These are phyloP conservation scores for Lerema accius DNA, from an alignment of 1,140 invertebrate species.

Conservation along the genomic window DNA sequence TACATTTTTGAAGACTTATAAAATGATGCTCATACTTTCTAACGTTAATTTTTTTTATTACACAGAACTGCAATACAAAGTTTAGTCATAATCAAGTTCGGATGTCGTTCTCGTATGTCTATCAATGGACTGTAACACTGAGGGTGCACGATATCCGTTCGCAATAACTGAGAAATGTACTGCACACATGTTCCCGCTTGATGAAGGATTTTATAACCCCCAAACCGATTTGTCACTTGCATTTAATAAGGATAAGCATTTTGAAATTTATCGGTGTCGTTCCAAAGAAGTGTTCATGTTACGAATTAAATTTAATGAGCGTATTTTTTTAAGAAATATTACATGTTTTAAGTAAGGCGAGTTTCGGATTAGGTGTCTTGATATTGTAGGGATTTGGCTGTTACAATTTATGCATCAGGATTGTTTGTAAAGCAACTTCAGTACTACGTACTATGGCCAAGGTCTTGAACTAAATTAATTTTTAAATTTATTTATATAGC, in stretches of 20 bases:
- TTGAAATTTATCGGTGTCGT: slow-evolving; percentile 6
- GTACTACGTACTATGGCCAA: too few species aligned
- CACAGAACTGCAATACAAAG: slow-evolving; percentile 13
- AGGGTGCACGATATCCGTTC: slow-evolving; percentile 59
- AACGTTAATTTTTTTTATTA: too few species aligned
- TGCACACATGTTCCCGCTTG: slow-evolving; percentile 50
- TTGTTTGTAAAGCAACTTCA: too few species aligned
- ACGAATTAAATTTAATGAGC: neutral
- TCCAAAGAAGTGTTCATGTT: neutral
- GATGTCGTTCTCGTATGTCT: slow-evolving; percentile 59
- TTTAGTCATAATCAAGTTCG: slow-evolving; percentile 50
- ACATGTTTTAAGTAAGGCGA: too few species aligned
- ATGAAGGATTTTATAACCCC: slow-evolving; percentile 64
- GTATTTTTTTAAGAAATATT: too few species aligned
- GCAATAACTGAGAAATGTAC: slow-evolving; percentile 60
- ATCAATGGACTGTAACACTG: slow-evolving; percentile 54
- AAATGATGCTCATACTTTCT: too few species aligned
- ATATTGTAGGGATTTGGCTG: too few species aligned
- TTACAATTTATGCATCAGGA: too few species aligned
- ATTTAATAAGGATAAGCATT: slow-evolving; percentile 17
- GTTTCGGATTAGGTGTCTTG: too few species aligned
- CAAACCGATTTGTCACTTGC: slow-evolving; percentile 44
- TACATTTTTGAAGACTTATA: too few species aligned
- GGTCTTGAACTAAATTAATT: too few species aligned
- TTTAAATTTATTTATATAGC: too few species aligned